These are phyloP conservation scores for Pristionchus entomophagus DNA, from an alignment of 2,888 invertebrate species.

Conservation along the genomic window DNA sequence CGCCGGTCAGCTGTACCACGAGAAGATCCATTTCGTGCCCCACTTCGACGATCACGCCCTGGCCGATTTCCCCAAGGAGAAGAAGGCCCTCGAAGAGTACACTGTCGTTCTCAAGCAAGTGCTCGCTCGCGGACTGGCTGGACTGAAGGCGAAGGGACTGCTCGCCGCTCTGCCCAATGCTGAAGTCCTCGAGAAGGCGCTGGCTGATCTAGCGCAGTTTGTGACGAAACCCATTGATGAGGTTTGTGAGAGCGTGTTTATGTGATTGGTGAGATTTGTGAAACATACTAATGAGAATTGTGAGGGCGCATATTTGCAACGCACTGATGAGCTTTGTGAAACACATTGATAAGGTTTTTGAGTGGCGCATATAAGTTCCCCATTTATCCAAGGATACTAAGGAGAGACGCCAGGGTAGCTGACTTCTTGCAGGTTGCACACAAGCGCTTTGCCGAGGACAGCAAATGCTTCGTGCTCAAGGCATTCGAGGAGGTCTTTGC, in stretches of 20 bases:
- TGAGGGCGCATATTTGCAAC: too few species aligned
- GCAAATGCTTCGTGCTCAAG: slow-evolving; percentile 68
- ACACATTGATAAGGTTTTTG: too few species aligned
- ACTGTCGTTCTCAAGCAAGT: slow-evolving; percentile 58
- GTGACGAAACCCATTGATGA: neutral
- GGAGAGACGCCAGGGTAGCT: too few species aligned
- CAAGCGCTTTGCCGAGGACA: slow-evolving; percentile 65
- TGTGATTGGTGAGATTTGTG: too few species aligned
- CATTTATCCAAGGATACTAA: too few species aligned
- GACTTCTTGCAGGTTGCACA: too few species aligned
- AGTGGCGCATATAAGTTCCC: too few species aligned
- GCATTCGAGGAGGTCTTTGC: slow-evolving; percentile 62
- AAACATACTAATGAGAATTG: too few species aligned
- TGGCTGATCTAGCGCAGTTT: slow-evolving; percentile 37
- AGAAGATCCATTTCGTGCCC: slow-evolving; percentile 74
- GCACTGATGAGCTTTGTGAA: too few species aligned
- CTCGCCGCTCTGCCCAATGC: slow-evolving; percentile 65
- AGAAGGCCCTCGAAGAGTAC: slow-evolving; percentile 63
- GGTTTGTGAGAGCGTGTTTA: too few species aligned
- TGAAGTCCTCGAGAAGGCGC: slow-evolving; percentile 55
- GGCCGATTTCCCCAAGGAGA: slow-evolving; percentile 62
- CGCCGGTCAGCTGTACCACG: slow-evolving; percentile 71
- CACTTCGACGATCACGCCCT: slow-evolving; percentile 71
- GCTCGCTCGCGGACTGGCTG: slow-evolving; percentile 61
- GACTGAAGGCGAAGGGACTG: slow-evolving; percentile 68